phyloP scores from a whole-genome alignment of 2,888 invertebrate genomes.

The Phaedon cochleariae region DNA sequence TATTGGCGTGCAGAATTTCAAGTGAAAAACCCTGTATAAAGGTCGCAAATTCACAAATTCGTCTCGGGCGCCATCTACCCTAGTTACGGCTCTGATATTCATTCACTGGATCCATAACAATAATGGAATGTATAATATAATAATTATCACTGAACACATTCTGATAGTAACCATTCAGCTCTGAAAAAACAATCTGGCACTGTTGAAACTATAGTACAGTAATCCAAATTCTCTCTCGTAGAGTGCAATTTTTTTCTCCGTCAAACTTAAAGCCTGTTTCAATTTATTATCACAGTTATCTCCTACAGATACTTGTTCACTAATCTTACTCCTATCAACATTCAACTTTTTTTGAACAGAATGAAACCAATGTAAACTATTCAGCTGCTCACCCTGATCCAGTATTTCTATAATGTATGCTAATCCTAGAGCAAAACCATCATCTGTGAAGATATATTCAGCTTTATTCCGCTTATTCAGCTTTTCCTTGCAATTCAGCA shows the following conservation, averaged over 20 bases:
- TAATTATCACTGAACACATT: background rate
- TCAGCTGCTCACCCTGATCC: conserved; percentile 84
- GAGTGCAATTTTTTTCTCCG: conserved; percentile 83
- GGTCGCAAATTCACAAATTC: no score
- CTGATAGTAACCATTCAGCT: conserved; percentile 34
- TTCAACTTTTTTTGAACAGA: conserved; percentile 80
- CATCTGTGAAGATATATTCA: conserved; percentile 94
- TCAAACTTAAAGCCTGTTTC: conserved; percentile 90
- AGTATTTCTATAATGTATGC: conserved; percentile 92
- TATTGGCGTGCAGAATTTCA: no score
- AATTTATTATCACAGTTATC: conserved; percentile 82
- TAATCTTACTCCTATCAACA: conserved; percentile 68
- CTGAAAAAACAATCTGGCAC: conserved; percentile 92
- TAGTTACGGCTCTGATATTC: no score
- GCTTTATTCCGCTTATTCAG: conserved; percentile 89
- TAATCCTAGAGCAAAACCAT: conserved; percentile 95
- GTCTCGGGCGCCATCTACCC: no score
- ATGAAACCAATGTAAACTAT: conserved; percentile 95
- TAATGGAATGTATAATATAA: background rate
- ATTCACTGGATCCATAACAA: no score
- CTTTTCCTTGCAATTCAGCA: conserved; percentile 90
- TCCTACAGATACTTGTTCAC: conserved; percentile 65
- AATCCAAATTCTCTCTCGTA: conserved; percentile 86
- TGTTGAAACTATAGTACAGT: conserved; percentile 89
- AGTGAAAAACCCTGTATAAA: no score